Evolutionary conservation across 2,113 vertebrate genomes (phyloP).

Genomic region (Theristicus caerulescens): DNA sequence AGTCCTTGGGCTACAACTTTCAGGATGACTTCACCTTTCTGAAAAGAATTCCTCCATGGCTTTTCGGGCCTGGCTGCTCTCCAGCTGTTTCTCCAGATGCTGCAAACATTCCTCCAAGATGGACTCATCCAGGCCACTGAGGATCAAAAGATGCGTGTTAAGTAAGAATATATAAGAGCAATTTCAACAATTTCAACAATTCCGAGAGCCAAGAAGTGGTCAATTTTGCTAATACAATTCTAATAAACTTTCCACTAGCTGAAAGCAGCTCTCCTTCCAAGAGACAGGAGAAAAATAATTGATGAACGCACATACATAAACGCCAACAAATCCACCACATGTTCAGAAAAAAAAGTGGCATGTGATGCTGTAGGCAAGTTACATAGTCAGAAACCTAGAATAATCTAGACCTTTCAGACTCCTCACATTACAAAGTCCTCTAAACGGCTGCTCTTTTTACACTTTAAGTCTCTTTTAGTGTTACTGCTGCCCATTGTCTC

Average conservation of each 20-base stretch:
- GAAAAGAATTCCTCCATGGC: slow-evolving; percentile 99
- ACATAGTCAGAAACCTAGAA: background rate
- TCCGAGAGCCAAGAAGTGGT: background rate
- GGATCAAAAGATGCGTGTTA: background rate
- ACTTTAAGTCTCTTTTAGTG: background rate
- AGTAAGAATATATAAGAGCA: background rate
- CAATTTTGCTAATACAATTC: background rate
- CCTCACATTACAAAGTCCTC: background rate
- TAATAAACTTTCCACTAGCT: background rate
- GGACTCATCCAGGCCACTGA: slow-evolving; percentile 92
- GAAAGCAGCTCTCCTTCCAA: background rate
- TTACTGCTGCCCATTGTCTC: background rate
- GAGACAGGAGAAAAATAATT: background rate
- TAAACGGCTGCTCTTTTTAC: background rate
- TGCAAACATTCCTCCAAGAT: slow-evolving; percentile 95
- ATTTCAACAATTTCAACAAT: background rate
- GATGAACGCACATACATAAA: background rate
- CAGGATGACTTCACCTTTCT: slow-evolving; percentile 80
- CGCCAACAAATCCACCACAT: background rate
- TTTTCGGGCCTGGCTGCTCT: slow-evolving; percentile 93
- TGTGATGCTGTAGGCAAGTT: background rate
- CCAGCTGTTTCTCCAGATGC: slow-evolving; percentile 94
- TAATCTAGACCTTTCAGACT: background rate
- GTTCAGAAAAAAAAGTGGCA: background rate
- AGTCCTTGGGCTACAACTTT: background rate